These are phyloP conservation scores for Ericerus pela DNA, from an alignment of 1,140 invertebrate genomes.

Conservation along the genomic window DNA sequence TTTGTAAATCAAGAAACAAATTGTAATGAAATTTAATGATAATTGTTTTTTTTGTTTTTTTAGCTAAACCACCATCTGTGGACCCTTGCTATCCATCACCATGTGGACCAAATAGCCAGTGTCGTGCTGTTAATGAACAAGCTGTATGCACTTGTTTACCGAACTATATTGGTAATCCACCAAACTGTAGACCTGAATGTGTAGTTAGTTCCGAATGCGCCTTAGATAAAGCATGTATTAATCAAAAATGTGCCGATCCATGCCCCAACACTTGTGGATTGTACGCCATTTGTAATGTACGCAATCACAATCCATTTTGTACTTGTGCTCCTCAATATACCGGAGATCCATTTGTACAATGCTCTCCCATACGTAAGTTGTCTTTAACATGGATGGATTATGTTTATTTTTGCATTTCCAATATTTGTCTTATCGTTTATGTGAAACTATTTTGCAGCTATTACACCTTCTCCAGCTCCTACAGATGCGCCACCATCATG, in stretches of 20 bases:
- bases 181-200: conserved; percentile 38
- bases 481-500: conserved; percentile 30
- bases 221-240: conserved; percentile 37
- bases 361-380: conserved; percentile 32
- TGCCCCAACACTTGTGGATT: conserved; percentile 45
- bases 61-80: conserved; percentile 14
- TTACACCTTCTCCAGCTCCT: conserved; percentile 20
- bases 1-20: too few relatives aligned
- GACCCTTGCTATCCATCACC: conserved; percentile 50
- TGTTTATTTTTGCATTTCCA: not conserved
- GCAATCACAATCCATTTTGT: conserved; percentile 43
- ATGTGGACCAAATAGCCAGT: conserved; percentile 54
- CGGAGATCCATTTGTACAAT: conserved; percentile 42
- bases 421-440: not conserved
- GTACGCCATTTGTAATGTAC: conserved; percentile 39
- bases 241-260: conserved; percentile 42
- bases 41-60: not conserved
- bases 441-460: conserved; percentile 16
- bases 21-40: not conserved
- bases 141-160: conserved; percentile 41
- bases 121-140: conserved; percentile 35
- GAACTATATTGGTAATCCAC: conserved; percentile 38
- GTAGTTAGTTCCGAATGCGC: conserved; percentile 41
- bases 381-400: too few relatives aligned
- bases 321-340: conserved; percentile 37